Percentiles rank a stretch among this genome's conserved stretches.
phyloP scores from a whole-genome alignment of 2,797 vertebrate genomes.

The Eleutherodactylus coqui region DNA sequence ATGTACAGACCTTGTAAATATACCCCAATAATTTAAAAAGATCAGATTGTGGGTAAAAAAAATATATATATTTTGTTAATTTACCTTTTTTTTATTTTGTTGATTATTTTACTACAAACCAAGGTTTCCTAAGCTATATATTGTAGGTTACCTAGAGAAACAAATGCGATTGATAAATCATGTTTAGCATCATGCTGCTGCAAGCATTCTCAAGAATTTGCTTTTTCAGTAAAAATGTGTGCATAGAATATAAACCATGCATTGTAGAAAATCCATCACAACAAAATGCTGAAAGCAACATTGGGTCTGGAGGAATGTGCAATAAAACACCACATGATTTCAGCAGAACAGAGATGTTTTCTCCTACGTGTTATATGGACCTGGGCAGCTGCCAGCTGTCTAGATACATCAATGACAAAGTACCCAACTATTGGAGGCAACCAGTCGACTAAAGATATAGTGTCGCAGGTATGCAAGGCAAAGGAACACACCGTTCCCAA shows the following conservation, averaged over 20 bases:
- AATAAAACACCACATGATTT: conserved; percentile 51
- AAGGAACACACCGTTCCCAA: conserved; percentile 43
- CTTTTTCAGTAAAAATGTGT: conserved; percentile 30
- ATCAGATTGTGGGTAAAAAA: not conserved
- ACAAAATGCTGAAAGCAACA: conserved; percentile 27
- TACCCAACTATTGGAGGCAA: conserved; percentile 38
- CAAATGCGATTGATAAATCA: conserved; percentile 2
- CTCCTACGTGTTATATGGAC: conserved; percentile 19
- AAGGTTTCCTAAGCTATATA: not conserved
- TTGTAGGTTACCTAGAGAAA: not conserved
- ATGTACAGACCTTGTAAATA: not conserved
- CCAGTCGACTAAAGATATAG: conserved; percentile 19
- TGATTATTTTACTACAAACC: not conserved
- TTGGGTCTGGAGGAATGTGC: conserved; percentile 34
- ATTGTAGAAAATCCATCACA: conserved; percentile 41
- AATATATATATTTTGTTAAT: too few relatives aligned
- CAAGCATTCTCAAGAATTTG: conserved; percentile 6
- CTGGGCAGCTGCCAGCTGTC: conserved; percentile 35
- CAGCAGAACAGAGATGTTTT: conserved; percentile 20
- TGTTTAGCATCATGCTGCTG: not conserved
- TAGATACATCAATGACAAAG: conserved; percentile 43
- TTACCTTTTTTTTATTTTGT: too few relatives aligned
- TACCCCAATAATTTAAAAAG: not conserved
- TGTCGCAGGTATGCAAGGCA: conserved; percentile 36
- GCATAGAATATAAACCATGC: conserved; percentile 28